Evolutionary conservation across 2,888 invertebrate species (phyloP).

Genomic region (Esperia sulphurella): DNA sequence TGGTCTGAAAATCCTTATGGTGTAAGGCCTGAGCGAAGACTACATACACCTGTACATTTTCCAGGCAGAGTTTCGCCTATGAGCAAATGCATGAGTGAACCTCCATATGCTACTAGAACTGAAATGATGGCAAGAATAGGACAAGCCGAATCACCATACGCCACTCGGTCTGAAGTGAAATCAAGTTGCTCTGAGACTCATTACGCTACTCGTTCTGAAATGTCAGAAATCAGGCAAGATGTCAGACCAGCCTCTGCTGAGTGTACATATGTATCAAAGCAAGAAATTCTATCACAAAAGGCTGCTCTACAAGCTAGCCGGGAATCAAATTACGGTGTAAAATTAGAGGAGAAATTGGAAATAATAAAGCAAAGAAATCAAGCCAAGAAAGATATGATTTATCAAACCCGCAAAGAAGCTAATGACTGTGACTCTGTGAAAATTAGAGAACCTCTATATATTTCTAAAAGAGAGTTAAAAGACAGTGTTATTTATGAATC

Average conservation of each 20-base stretch:
- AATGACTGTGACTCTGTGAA: constrained; percentile 67
- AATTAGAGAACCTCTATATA: constrained; percentile 70
- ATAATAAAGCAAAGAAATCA: constrained; percentile 75
- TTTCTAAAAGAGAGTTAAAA: constrained; percentile 73
- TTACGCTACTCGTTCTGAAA: constrained; percentile 48
- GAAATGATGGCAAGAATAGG: constrained; percentile 66
- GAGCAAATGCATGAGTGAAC: constrained; percentile 73
- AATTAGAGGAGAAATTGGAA: constrained; percentile 70
- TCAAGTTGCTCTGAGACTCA: constrained; percentile 68
- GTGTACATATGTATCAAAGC: constrained; percentile 72
- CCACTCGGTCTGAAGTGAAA: constrained; percentile 58
- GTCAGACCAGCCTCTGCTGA: constrained; percentile 66
- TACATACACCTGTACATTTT: constrained; percentile 62
- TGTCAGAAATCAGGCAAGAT: constrained; percentile 48
- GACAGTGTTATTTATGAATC: constrained; percentile 76
- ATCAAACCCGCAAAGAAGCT: constrained; percentile 71
- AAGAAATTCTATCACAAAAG: constrained; percentile 74
- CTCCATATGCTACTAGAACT: constrained; percentile 63
- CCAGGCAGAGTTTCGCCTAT: constrained; percentile 62
- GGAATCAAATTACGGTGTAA: constrained; percentile 56
- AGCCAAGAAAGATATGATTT: constrained; percentile 75
- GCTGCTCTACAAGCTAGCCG: constrained; percentile 68
- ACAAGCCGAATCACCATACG: constrained; percentile 63
- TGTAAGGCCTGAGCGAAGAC: constrained; percentile 60
- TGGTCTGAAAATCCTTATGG: constrained; percentile 67